Conservation (phyloP, 2,113 vertebrate species). For the Macrotis lagotis region DNA sequence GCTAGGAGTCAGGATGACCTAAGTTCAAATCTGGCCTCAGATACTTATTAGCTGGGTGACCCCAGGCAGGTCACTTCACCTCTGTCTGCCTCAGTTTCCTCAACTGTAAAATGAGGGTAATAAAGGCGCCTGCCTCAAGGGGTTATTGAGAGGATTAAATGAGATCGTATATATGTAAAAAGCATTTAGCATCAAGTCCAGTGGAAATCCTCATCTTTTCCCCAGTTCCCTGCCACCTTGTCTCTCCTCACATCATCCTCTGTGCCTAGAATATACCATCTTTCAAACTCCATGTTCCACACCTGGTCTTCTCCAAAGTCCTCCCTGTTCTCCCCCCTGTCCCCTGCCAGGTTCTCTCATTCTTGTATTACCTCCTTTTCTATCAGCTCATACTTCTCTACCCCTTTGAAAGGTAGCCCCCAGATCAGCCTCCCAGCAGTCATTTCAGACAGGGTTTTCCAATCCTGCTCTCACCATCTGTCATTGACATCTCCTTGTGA, state of each 20-base stretch:
- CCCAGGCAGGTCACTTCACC: not conserved
- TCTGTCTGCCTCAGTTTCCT: not conserved
- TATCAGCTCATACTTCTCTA: not conserved
- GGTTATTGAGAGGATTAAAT: not conserved
- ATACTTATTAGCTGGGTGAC: too few species aligned
- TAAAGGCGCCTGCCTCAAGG: not conserved
- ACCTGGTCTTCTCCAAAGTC: not conserved
- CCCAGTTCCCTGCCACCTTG: not conserved
- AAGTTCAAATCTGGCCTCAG: not conserved
- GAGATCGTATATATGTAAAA: not conserved
- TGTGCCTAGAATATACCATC: not conserved
- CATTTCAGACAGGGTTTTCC: not conserved
- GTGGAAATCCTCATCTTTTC: not conserved
- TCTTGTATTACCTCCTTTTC: not conserved
- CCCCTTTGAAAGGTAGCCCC: not conserved
- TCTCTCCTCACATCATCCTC: not conserved
- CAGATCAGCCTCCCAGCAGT: too few species aligned
- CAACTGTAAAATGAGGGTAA: not conserved
- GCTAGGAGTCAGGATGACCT: not conserved
- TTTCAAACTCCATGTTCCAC: not conserved
- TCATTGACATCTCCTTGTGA: too few species aligned
- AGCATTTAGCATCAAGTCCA: too few species aligned
- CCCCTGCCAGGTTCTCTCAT: too few species aligned
- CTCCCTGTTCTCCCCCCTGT: not conserved
- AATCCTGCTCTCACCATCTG: too few species aligned